Base-by-base conservation (phyloP, 30 jellyfish, hydroid and myxozoan genomes). In the Turritopsis rubra region DNA sequence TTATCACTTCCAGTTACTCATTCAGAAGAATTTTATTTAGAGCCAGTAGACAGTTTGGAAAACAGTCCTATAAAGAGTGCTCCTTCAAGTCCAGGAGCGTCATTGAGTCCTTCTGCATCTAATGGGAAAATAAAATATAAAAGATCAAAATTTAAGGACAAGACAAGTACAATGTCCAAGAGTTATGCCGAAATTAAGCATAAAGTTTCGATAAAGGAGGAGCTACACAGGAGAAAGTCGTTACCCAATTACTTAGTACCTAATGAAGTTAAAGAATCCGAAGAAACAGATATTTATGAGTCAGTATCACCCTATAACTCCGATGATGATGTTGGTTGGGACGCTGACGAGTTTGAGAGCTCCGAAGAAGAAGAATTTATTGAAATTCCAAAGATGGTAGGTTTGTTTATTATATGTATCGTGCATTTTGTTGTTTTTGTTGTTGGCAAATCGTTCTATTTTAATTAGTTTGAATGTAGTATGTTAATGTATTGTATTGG, bases 321-420 rank as follows among this genome's bases (percentile, higher is more conserved):
- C 16, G 88, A 82, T 4, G 88, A 82, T 30, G 75, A 30, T 41
- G 96, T 87, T 71, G 95, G 93, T 8, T 94, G 97, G 97, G 96
- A 94, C 72, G 81, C 97, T 16, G 99, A 94, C 52, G 99, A 94
- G 72, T 83, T 89, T 81, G 99, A 94, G 9, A 75, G 88, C 18
- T 96, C 87, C 71, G 99, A 94, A 21, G 96, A 87, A 52, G 79
- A 88, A 24, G 29, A 75, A 52, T 85, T 66, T 7, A 91, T 66
- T 24, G 85, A n/a, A 22, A 74, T 74, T 13, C 82, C 82, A 0
- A 29, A 74, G 24, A 29, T 24, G 82, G 65, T 74, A 24, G 9
- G 16, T n/a, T n/a, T n/a, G n/a, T n/a, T n/a, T n/a, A n/a, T n/a
- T n/a, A n/a, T n/a, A n/a, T n/a, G n/a, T n/a, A n/a, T n/a, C n/a